These are phyloP conservation scores for Prenolepis imparis DNA, from an alignment of 2,888 invertebrate species.

Conservation along the genomic window DNA sequence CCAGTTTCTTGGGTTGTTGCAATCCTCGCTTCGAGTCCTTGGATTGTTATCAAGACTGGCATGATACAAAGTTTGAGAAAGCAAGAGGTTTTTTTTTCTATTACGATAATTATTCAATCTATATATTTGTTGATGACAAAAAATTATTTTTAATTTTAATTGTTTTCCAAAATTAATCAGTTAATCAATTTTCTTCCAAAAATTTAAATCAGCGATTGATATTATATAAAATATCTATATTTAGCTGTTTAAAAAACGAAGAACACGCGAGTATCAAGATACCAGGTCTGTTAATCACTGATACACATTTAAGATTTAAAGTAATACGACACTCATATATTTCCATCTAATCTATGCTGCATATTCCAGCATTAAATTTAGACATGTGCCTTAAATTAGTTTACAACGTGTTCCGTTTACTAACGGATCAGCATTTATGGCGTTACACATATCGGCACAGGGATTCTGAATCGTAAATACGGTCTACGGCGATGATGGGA, in stretches of 20 bases:
- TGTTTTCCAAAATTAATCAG: neutral
- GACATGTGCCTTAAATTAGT: conserved; percentile 73
- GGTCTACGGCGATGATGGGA: conserved; percentile 24
- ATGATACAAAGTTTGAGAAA: neutral
- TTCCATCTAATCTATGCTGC: neutral
- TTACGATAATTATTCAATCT: neutral
- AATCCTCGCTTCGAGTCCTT: conserved; percentile 12
- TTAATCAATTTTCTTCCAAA: neutral
- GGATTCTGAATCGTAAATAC: conserved; percentile 34
- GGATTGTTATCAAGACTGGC: conserved; percentile 6
- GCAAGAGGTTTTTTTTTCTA: neutral
- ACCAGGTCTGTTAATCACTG: neutral
- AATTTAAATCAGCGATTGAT: neutral
- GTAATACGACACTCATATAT: neutral
- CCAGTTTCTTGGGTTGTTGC: conserved; percentile 58
- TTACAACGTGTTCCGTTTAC: conserved; percentile 73
- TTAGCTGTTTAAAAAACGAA: neutral
- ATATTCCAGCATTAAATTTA: conserved; percentile 62
- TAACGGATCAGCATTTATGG: conserved; percentile 66
- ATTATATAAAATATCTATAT: neutral
- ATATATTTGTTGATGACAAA: neutral
- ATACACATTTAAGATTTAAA: conserved; percentile 7
- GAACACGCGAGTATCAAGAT: neutral
- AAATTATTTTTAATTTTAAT: neutral
- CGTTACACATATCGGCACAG: conserved; percentile 18